These are phyloP conservation scores for Rostratula benghalensis DNA, from an alignment of 2,113 vertebrate genomes.

Conservation along the genomic window DNA sequence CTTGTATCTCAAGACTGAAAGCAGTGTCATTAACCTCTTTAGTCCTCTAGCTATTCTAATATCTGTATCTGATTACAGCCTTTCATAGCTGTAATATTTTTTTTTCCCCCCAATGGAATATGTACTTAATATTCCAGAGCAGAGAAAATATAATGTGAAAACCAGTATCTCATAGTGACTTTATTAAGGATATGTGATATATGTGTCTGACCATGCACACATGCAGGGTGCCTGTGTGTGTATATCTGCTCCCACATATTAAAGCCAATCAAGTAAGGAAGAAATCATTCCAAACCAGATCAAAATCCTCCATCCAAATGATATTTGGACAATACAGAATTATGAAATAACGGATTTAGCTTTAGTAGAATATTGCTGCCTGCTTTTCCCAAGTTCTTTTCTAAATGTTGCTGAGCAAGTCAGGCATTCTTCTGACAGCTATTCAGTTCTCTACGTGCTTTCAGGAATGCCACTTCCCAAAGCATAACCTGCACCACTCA, in stretches of 20 bases:
- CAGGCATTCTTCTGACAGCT: neutral
- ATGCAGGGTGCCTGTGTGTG: accelerated
- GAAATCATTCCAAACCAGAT: neutral
- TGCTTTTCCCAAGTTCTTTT: neutral
- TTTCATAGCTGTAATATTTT: neutral
- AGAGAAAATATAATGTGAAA: neutral
- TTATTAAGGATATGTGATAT: neutral
- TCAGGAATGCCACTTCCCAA: neutral
- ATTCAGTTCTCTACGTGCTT: neutral
- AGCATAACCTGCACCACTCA: neutral
- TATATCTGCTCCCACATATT: neutral
- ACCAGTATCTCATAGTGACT: neutral
- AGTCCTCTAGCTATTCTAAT: neutral
- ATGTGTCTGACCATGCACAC: no score
- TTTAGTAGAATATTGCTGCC: neutral
- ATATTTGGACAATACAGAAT: neutral
- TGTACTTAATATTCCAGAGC: neutral
- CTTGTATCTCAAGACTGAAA: neutral
- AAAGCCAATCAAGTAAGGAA: neutral
- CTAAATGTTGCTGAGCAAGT: neutral
- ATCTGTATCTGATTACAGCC: neutral
- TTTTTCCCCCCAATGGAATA: neutral
- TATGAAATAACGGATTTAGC: neutral
- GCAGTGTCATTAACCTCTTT: neutral
- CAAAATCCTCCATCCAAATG: neutral